A percentile compares a stretch with the other conserved stretches of the same genome.
Conservation (phyloP, 2,797 vertebrate species). For the Merluccius polli region DNA sequence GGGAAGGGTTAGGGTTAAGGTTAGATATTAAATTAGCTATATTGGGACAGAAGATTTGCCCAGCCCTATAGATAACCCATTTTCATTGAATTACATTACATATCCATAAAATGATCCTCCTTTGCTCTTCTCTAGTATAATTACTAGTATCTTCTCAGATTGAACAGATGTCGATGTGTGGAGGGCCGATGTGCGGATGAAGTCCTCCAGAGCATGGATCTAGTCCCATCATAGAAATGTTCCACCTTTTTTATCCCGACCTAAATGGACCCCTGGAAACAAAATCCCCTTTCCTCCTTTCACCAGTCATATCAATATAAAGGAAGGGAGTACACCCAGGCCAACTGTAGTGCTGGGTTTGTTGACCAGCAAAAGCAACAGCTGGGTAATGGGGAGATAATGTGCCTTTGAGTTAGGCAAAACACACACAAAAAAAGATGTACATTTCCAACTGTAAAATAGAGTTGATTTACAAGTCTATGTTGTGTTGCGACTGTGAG, state of each 20-base stretch:
- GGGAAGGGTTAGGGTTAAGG: no score
- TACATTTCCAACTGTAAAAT: background rate
- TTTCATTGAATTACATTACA: background rate
- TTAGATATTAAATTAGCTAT: no score
- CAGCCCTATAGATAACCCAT: no score
- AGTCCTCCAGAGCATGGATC: background rate
- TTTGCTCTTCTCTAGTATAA: background rate
- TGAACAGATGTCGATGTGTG: background rate
- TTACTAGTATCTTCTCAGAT: background rate
- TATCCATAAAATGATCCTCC: background rate
- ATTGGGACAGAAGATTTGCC: no score
- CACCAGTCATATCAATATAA: background rate
- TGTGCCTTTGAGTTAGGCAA: background rate
- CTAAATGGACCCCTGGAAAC: background rate
- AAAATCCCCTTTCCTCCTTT: background rate
- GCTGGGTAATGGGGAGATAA: background rate
- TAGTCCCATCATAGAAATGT: background rate
- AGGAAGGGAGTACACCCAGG: background rate
- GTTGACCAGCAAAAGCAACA: background rate
- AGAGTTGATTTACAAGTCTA: background rate
- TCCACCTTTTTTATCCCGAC: background rate
- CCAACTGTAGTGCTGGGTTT: background rate
- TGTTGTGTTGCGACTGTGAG: background rate
- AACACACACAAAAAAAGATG: no score
- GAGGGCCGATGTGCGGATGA: background rate